Evolutionary conservation across 2,888 invertebrate species (phyloP).

Genomic region (Clusia tigrina): DNA sequence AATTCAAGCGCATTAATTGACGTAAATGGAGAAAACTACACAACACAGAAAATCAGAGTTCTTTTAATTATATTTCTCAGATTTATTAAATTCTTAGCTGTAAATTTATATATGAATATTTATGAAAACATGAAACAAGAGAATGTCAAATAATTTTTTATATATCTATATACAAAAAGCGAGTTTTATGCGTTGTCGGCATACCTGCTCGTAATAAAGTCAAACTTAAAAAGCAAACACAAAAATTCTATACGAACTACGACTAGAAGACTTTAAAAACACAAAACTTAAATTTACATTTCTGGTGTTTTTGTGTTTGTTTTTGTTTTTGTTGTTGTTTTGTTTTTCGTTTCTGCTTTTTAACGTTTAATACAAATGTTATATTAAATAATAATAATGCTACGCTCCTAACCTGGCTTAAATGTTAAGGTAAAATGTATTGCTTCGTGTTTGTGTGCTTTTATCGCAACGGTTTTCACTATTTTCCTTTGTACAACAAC

Average conservation of each 20-base stretch:
- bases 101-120: background rate
- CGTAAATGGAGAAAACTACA: background rate
- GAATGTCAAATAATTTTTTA: background rate
- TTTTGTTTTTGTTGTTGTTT: constrained; percentile 20
- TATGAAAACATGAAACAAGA: background rate
- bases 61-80: background rate
- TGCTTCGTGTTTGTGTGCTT: constrained; percentile 1
- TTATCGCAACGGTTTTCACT: background rate
- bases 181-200: background rate
- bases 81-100: constrained; percentile 7
- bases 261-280: constrained; percentile 29
- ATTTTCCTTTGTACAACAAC: constrained; percentile 35
- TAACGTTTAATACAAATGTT: constrained; percentile 7
- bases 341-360: constrained; percentile 23
- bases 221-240: background rate
- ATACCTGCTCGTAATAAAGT: background rate
- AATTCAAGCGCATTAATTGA: constrained; percentile 11
- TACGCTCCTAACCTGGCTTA: too few relatives aligned
- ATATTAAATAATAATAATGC: constrained; percentile 9
- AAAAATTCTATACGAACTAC: constrained; percentile 24
- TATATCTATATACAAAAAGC: constrained; percentile 5
- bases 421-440: constrained; percentile 10
- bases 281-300: background rate
- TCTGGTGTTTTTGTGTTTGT: constrained; percentile 5
- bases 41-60: background rate